Evolutionary conservation across 92 coral and sea anemone genomes (phyloP).

Genomic region (Chrysogorgia sp.): DNA sequence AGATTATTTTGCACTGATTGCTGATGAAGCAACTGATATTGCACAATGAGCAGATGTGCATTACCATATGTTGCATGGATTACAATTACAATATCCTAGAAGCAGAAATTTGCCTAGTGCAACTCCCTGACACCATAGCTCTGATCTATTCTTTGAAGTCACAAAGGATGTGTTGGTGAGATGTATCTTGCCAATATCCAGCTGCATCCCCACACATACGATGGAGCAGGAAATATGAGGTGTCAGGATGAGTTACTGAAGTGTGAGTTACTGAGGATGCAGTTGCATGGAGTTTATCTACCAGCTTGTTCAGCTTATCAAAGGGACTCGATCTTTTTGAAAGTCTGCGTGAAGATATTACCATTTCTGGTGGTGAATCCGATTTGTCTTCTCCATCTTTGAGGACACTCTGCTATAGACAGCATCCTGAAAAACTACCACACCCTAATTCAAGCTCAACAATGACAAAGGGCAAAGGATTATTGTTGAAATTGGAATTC

Average conservation of each 20-base stretch:
- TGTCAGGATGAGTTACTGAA: neutral
- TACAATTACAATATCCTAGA: too few species aligned
- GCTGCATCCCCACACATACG: neutral
- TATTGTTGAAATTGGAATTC: conserved; percentile 8
- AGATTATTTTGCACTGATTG: too few species aligned
- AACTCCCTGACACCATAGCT: too few species aligned
- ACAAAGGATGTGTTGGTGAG: too few species aligned
- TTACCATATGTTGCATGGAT: too few species aligned
- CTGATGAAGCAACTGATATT: too few species aligned
- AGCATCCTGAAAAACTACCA: conserved; percentile 9
- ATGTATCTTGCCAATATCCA: neutral
- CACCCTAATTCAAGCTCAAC: conserved; percentile 8
- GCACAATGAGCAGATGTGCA: too few species aligned
- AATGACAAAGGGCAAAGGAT: conserved; percentile 6
- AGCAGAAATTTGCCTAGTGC: too few species aligned
- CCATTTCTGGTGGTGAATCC: neutral
- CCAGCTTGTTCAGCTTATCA: neutral
- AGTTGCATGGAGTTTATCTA: neutral
- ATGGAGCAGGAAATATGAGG: neutral
- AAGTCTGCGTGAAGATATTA: neutral
- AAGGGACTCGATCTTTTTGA: neutral
- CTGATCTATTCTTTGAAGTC: too few species aligned
- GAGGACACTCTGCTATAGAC: conserved; percentile 14
- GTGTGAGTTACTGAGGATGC: neutral
- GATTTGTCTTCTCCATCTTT: neutral